Percentiles rank a stretch among this genome's conserved stretches.
Conservation (phyloP, 2,888 invertebrate species). For the Stegophylla sp. region DNA sequence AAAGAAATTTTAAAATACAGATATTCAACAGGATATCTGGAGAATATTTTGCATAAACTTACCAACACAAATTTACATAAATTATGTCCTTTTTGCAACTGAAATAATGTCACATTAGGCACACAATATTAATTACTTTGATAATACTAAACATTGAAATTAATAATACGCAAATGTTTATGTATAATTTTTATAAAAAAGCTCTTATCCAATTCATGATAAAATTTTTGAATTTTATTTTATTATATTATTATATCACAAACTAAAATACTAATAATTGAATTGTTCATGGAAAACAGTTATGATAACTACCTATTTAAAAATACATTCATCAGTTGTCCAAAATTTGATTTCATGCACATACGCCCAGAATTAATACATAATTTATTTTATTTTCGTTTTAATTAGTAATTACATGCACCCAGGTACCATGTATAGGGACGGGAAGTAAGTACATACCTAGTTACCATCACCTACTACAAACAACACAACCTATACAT, state of each 20-base stretch:
- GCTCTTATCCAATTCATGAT: no score
- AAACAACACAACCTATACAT: slow-evolving; percentile 31
- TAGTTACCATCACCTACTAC: not conserved
- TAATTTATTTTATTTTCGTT: not conserved
- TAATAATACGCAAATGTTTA: not conserved
- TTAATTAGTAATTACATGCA: not conserved
- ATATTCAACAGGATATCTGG: not conserved
- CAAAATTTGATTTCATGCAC: not conserved
- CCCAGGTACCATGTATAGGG: not conserved
- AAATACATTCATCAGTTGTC: not conserved
- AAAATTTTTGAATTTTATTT: no score
- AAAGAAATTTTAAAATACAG: not conserved
- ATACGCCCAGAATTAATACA: not conserved
- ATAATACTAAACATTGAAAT: not conserved
- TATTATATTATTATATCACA: no score
- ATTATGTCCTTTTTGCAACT: not conserved
- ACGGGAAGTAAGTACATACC: not conserved
- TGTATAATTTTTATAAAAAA: no score
- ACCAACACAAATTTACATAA: not conserved
- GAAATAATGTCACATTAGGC: not conserved
- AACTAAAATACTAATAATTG: no score
- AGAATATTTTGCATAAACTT: not conserved
- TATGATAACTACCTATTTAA: not conserved
- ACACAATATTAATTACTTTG: slow-evolving; percentile 14
- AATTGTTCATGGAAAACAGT: no score